Base-by-base conservation (phyloP, 1,140 invertebrate genomes). In the Bicyclus anynana region DNA sequence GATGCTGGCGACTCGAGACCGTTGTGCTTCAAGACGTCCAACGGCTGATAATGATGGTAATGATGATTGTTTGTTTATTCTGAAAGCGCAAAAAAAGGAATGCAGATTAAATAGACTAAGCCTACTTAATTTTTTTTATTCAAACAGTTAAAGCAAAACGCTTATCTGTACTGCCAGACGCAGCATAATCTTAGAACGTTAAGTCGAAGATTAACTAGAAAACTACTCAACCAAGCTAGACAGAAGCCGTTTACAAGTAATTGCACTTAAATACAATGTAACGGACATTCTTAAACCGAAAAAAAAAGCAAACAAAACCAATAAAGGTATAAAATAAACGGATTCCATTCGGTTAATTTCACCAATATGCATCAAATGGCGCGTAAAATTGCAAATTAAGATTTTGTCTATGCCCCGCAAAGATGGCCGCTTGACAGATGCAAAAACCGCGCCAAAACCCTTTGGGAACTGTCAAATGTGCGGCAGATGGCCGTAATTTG, bases 331-430 rank as follows among this genome's bases (percentile, higher is more conserved):
- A 60, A 60, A 75, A 76, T 77, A 82, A 80, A 76, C 62, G 68
- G 72, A 80, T 82, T 67, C 20, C 33, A 18, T 56, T 18, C 71
- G 79, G 49, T 62, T 86, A 84, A 86, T 86, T 86, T 79, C 67
- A 86, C 77, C 37, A 67, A 75, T 76, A 64, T 71, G 56, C 33
- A 67, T 47, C 71, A 77, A 82, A 86, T 86, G 79, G 80, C 67
- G 76, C 79, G 76, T 54, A 74, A 78, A 86, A 86, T 86, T 72
- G 72, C 69, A 83, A 85, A 85, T 85, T 69, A 77, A 68, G 59
- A 77, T 85, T 69, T 79, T 69, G 59, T 81, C 78, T 80, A 77
- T 76, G 66, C 44, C 49, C 18, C 18, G 18, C 65, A 79, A 65
- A 82, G 68, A 85, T 83, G 79, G 74, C 74, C 71, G 74, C 64